Conservation (phyloP, 2,888 invertebrate species). For the Lasius platythorax region DNA sequence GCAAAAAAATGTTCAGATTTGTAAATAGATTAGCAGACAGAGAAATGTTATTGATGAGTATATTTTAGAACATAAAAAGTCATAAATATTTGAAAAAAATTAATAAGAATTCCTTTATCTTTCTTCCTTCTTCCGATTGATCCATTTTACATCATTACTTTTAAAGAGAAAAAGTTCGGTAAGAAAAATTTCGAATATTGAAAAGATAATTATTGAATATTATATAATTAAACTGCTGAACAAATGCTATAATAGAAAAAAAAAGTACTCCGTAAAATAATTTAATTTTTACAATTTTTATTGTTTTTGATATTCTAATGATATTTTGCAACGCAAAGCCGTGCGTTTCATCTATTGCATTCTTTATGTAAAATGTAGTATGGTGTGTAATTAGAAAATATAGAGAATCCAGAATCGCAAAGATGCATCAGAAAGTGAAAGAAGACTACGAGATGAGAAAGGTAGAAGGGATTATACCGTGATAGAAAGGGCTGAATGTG, state of each 20-base stretch:
- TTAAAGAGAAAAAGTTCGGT: background rate
- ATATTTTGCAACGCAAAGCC: background rate
- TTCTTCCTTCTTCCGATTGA: background rate
- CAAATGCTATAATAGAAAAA: background rate
- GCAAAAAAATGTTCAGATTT: background rate
- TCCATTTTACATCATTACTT: background rate
- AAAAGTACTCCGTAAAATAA: background rate
- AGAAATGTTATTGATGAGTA: background rate
- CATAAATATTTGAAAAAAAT: background rate
- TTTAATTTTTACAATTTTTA: background rate
- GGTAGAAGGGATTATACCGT: slow-evolving; percentile 16
- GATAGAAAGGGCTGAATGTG: slow-evolving; percentile 37
- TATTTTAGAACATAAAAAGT: background rate
- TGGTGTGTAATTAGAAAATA: background rate
- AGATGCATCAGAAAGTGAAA: slow-evolving; percentile 1
- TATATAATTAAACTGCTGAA: background rate
- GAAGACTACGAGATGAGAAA: background rate
- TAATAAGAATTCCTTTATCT: background rate
- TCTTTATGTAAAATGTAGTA: background rate
- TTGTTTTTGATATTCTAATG: background rate
- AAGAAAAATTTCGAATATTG: background rate
- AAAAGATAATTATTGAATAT: background rate
- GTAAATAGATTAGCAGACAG: background rate
- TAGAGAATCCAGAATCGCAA: slow-evolving; percentile 21
- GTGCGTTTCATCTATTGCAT: background rate